phyloP scores from a whole-genome alignment of 2,888 invertebrate species.

The Leptinotarsa juncta region DNA sequence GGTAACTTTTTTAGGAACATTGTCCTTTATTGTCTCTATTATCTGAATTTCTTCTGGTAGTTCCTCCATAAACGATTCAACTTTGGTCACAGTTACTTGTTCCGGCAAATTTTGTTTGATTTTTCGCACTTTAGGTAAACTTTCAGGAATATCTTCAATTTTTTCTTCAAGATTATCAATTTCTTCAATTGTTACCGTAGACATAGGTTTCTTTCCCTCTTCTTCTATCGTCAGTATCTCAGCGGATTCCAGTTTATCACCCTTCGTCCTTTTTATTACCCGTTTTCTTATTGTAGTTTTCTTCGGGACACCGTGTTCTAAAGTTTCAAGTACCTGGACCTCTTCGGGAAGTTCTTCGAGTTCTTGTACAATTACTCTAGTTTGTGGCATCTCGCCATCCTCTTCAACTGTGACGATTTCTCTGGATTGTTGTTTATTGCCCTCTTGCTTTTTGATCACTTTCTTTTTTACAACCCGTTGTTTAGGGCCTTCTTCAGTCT shows the following conservation, averaged over 20 bases:
- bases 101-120: constrained; percentile 47
- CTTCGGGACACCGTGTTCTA: constrained; percentile 48
- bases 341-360: constrained; percentile 54
- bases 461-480: constrained; percentile 50
- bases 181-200: constrained; percentile 61
- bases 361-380: constrained; percentile 58
- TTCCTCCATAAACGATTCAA: constrained; percentile 48
- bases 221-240: constrained; percentile 62
- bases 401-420: constrained; percentile 57
- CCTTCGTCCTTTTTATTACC: constrained; percentile 63
- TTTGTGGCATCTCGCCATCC: constrained; percentile 49
- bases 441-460: constrained; percentile 51
- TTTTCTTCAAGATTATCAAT: constrained; percentile 54
- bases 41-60: constrained; percentile 54
- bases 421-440: constrained; percentile 57
- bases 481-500: constrained; percentile 45
- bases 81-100: constrained; percentile 32
- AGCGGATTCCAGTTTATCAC: constrained; percentile 58
- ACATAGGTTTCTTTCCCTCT: constrained; percentile 51
- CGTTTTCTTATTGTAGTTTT: constrained; percentile 54
- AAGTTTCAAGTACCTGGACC: constrained; percentile 50
- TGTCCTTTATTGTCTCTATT: constrained; percentile 50
- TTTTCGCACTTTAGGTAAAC: constrained; percentile 55
- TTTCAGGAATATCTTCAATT: constrained; percentile 52
- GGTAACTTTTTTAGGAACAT: constrained; percentile 55